Evolutionary conservation across 1,140 invertebrate genomes (phyloP).

Genomic region (Philaenus spumarius): DNA sequence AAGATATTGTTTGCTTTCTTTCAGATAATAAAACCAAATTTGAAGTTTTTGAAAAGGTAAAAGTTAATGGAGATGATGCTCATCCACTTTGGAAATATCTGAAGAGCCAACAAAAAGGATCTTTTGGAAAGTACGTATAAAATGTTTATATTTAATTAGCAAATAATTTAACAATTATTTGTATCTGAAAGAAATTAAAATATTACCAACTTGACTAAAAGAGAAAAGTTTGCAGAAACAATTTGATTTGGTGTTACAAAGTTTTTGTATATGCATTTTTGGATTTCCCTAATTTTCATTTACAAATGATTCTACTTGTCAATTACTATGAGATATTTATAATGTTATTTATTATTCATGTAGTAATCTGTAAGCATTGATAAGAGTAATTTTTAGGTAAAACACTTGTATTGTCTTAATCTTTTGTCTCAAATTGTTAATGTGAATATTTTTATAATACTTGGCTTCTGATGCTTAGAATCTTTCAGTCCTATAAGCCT

Average conservation of each 20-base stretch:
- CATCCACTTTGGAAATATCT: constrained; percentile 81
- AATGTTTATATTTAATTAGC: not conserved
- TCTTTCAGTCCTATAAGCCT: too few species aligned
- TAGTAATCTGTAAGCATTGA: too few species aligned
- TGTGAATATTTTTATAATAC: too few species aligned
- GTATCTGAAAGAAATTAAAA: not conserved
- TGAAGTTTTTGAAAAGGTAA: constrained; percentile 67
- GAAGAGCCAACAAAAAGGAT: constrained; percentile 67
- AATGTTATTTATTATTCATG: too few species aligned
- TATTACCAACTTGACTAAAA: not conserved
- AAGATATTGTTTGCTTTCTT: constrained; percentile 66
- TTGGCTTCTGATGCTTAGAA: too few species aligned
- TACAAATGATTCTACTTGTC: too few species aligned
- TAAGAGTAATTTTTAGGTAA: too few species aligned
- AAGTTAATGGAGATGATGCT: constrained; percentile 80
- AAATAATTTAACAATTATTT: not conserved
- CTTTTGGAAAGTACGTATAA: constrained; percentile 49
- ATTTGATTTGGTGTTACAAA: not conserved
- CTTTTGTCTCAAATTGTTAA: too few species aligned
- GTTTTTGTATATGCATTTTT: too few species aligned
- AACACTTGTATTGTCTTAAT: too few species aligned
- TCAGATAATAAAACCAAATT: constrained; percentile 62
- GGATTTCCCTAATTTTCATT: too few species aligned
- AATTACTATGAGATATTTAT: too few species aligned
- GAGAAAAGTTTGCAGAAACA: not conserved